Base-by-base conservation (phyloP, 1,140 invertebrate genomes). In the Ptiloglossa arizonensis region DNA sequence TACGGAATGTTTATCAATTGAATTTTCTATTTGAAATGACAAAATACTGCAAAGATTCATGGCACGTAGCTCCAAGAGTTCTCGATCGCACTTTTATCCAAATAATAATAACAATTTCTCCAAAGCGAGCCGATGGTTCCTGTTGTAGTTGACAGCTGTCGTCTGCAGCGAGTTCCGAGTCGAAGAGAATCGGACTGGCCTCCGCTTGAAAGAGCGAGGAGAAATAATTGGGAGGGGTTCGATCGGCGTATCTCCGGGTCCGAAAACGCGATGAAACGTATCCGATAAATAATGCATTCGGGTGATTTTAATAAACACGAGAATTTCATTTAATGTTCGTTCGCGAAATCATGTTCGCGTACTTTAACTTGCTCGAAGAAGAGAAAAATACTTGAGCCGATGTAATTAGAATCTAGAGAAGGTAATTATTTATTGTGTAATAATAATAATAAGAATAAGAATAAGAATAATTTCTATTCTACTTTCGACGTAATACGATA, bases 81-180 rank as follows among this genome's bases (percentile, higher is more conserved):
- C 29, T 69, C 59, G 27, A 80, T 63, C 72, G 83, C 79, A 85
- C 73, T 83, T 83, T 86, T 79, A 83, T 52, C 84, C 67, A 46
- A 68, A 56, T 79, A 79, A 79, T 80, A 86, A 85, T 74, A 79
- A 56, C 54, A 52, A 76, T 82, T 78, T 86, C 78, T 87, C 70
- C 79, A 80, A 86, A 86, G 86, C 86, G 86, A 88, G 84, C 86
- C 79, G 87, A 87, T 88, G 74, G 82, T 85, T 88, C 71, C 81
- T 85, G 59, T 86, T 70, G 64, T 77, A 82, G 67, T 83, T 87
- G 86, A 90, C 89, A 91, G 90, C 90, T 89, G 86, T 91, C 90
- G 90, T 89, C 91, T 92, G 91, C 91, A 91, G 91, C 89, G 86
- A 88, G 85, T 89, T 83, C 74, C 80, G 79, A 87, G 85, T 87